phyloP scores from a whole-genome alignment of 2,113 vertebrate species.

The Sclerurus mexicanus region DNA sequence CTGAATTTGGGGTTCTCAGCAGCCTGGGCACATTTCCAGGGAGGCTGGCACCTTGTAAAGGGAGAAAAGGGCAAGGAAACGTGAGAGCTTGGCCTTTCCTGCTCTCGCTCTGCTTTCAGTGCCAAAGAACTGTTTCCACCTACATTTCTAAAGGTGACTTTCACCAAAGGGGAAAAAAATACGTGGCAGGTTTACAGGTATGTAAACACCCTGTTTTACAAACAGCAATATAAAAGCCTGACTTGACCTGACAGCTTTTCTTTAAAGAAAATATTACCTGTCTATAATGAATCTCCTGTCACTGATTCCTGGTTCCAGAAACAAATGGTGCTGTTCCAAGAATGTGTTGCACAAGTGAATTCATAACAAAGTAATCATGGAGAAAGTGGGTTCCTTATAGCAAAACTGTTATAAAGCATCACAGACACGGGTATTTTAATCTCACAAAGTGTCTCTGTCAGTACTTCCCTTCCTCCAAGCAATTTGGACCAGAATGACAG shows the following conservation, averaged over 20 bases:
- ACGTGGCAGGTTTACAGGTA: conserved; percentile 46
- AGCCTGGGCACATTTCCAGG: fast-evolving
- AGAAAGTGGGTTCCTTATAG: conserved; percentile 18
- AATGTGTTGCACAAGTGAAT: conserved; percentile 43
- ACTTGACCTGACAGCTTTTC: conserved; percentile 32
- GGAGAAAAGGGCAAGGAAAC: neutral
- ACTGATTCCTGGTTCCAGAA: conserved; percentile 31
- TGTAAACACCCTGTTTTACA: conserved; percentile 65
- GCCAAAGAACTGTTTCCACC: conserved; percentile 9
- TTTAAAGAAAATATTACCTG: conserved; percentile 7
- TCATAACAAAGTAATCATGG: conserved; percentile 46
- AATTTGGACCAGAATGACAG: conserved; percentile 62
- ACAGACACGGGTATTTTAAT: conserved; percentile 49
- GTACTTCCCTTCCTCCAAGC: conserved; percentile 55
- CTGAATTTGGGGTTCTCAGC: neutral
- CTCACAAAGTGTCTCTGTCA: conserved; percentile 41
- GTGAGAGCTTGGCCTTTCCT: neutral
- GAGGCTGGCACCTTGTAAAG: neutral
- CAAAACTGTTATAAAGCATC: conserved; percentile 39
- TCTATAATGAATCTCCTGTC: conserved; percentile 39
- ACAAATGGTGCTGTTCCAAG: conserved; percentile 25
- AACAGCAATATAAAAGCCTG: conserved; percentile 27
- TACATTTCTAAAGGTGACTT: neutral
- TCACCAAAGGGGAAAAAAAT: neutral
- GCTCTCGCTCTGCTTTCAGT: neutral